A percentile compares a stretch with the other conserved stretches of the same genome.
phyloP scores from a whole-genome alignment of 2,888 invertebrate species.

The Monoplex corrugatus region DNA sequence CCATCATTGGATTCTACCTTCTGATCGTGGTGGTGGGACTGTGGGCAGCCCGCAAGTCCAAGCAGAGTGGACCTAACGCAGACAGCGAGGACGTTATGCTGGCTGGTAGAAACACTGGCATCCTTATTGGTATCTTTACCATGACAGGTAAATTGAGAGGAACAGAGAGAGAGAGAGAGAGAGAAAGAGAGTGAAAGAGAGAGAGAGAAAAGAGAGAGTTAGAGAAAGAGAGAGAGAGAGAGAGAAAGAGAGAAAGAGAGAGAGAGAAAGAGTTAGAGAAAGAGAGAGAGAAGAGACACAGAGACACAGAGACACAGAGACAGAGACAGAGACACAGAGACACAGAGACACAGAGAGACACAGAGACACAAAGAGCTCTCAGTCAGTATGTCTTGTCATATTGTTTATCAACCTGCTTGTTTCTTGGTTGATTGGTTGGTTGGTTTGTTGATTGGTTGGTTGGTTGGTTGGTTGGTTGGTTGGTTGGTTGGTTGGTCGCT shows the following conservation, averaged over 20 bases:
- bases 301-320: not conserved
- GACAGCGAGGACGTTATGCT: constrained; percentile 97
- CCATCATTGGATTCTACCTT: constrained; percentile 97
- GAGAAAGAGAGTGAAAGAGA: not conserved
- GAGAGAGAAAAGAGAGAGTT: not conserved
- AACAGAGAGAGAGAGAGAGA: not conserved
- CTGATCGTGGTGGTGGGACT: constrained; percentile 97
- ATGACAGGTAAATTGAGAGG: constrained; percentile 92
- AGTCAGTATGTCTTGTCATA: too few species aligned
- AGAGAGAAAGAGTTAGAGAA: not conserved
- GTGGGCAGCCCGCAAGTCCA: constrained; percentile 97
- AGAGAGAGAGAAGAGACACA: not conserved
- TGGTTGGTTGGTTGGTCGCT: too few species aligned
- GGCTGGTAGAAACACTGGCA: constrained; percentile 96
- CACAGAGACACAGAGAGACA: not conserved
- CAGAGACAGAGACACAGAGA: not conserved
- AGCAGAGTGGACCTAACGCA: constrained; percentile 82
- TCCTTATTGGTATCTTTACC: constrained; percentile 98
- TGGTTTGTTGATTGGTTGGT: not conserved
- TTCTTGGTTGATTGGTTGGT: not conserved
- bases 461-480: too few species aligned
- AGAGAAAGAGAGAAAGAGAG: not conserved
- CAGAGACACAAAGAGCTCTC: too few species aligned
- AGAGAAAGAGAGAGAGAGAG: not conserved
- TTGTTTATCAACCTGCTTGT: too few species aligned